These are phyloP conservation scores for Callosobruchus maculatus DNA, from an alignment of 2,888 invertebrate genomes.

Conservation along the genomic window DNA sequence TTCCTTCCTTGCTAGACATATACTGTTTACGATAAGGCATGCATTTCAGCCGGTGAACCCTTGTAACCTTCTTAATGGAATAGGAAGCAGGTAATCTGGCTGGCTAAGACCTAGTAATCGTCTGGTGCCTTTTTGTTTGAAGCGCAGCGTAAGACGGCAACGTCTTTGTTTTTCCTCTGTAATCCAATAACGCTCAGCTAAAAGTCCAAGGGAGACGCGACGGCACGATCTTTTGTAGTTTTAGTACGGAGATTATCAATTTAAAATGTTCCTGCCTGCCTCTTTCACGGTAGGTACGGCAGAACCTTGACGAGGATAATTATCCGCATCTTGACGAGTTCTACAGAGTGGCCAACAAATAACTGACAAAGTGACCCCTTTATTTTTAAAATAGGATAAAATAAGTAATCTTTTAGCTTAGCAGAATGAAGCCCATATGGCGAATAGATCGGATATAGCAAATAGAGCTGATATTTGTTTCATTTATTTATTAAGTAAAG, in stretches of 20 bases:
- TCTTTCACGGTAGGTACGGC: not conserved
- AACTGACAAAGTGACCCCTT: no score
- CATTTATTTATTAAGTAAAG: no score
- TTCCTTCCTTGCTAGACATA: no score
- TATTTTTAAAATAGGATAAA: no score
- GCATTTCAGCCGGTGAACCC: not conserved
- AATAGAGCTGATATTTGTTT: no score
- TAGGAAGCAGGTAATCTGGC: not conserved
- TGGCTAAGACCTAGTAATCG: not conserved
- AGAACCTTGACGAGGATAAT: not conserved
- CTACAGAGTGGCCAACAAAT: no score
- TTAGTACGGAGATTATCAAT: not conserved
- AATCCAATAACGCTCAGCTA: not conserved
- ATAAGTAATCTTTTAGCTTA: no score
- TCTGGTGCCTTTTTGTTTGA: not conserved
- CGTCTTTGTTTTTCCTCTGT: not conserved
- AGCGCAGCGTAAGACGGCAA: not conserved
- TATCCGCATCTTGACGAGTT: not conserved
- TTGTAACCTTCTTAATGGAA: not conserved
- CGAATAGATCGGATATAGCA: no score
- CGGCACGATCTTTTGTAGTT: not conserved
- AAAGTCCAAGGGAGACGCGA: not conserved
- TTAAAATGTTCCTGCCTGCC: not conserved
- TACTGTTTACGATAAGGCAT: no score
- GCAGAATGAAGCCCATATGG: no score